phyloP scores from a whole-genome alignment of 2,113 vertebrate species.

The Pterophyllum scalare region DNA sequence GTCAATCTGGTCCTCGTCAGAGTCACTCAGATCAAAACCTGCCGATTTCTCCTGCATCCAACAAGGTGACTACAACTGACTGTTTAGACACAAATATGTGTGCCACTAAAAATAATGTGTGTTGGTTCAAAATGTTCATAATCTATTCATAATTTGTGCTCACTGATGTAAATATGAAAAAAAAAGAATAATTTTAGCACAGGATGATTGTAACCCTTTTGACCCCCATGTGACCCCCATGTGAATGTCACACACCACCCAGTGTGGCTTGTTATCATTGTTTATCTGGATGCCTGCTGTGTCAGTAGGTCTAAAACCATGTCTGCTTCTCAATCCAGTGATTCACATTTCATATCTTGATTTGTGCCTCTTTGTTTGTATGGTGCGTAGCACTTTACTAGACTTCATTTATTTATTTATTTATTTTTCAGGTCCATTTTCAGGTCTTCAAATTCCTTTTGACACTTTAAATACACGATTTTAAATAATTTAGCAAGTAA shows the following conservation, averaged over 20 bases:
- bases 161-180: background rate
- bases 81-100: background rate
- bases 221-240: background rate
- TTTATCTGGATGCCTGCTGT: background rate
- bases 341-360: background rate
- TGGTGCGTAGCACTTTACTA: background rate
- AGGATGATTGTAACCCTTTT: background rate
- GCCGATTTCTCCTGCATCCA: background rate
- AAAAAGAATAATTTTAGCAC: fast-evolving
- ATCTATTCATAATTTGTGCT: background rate
- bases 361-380: background rate
- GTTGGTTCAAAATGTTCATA: background rate
- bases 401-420: background rate
- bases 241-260: background rate
- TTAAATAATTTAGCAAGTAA: fast-evolving
- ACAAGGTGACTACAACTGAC: background rate
- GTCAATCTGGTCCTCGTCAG: background rate
- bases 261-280: background rate
- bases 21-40: background rate
- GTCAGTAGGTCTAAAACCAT: background rate
- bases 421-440: background rate
- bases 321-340: background rate
- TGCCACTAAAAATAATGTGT: background rate
- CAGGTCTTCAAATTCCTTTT: background rate
- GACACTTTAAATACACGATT: background rate